Percentiles rank a stretch among this genome's conserved stretches.
These are phyloP conservation scores for Beaufortia kweichowensis DNA, from an alignment of 2,113 vertebrate species.

Conservation along the genomic window DNA sequence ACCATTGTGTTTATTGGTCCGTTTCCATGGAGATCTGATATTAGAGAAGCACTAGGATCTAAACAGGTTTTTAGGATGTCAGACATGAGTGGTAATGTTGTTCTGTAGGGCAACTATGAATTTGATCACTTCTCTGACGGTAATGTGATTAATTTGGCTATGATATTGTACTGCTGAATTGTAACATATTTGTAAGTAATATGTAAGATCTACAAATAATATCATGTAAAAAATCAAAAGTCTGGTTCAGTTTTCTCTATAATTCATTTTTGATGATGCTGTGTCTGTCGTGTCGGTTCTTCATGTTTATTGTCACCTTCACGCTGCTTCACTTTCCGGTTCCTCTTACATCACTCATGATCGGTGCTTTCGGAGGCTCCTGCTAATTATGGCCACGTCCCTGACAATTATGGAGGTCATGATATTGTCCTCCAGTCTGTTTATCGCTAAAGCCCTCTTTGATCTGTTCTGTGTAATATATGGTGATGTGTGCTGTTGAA, in stretches of 20 bases:
- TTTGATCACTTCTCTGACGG: too few species aligned
- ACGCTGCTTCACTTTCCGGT: neutral
- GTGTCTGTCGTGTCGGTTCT: neutral
- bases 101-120: too few species aligned
- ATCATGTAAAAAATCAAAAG: too few species aligned
- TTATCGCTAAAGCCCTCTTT: neutral
- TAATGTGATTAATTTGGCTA: too few species aligned
- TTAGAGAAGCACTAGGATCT: neutral
- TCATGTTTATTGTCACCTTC: slow-evolving; percentile 29
- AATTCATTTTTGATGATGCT: neutral
- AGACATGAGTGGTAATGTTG: too few species aligned
- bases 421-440: slow-evolving; percentile 6
- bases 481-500: too few species aligned
- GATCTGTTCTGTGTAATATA: too few species aligned
- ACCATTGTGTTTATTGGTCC: neutral
- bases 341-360: neutral
- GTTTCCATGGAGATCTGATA: slow-evolving; percentile 37
- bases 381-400: slow-evolving; percentile 32
- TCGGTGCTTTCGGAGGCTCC: neutral
- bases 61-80: neutral
- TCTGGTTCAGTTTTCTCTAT: too few species aligned
- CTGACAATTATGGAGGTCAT: neutral
- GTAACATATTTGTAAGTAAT: too few species aligned
- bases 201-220: too few species aligned
- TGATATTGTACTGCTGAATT: too few species aligned